These are phyloP conservation scores for Brachypalpus laphriformis DNA, from an alignment of 2,888 invertebrate genomes.

Conservation along the genomic window DNA sequence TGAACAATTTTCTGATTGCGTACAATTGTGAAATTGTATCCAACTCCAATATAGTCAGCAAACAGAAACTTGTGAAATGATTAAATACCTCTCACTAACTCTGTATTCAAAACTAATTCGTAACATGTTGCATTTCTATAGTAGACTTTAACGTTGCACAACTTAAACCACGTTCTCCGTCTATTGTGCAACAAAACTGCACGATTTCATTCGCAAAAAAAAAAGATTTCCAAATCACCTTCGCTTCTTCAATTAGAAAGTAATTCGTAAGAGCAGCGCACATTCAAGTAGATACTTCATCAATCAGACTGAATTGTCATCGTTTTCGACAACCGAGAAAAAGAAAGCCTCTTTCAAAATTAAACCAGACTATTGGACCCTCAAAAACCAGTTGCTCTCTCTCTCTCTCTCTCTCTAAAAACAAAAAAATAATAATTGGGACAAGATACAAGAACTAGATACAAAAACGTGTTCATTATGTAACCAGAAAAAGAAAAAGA, in stretches of 20 bases:
- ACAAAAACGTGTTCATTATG: slow-evolving; percentile 56
- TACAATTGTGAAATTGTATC: neutral
- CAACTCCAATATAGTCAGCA: neutral
- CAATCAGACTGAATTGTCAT: slow-evolving; percentile 20
- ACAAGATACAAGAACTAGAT: slow-evolving; percentile 43
- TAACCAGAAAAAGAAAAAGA: neutral
- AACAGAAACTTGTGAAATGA: neutral
- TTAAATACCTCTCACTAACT: neutral
- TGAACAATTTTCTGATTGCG: neutral
- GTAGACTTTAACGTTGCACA: slow-evolving; percentile 19
- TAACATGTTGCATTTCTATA: slow-evolving; percentile 5
- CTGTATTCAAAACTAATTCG: neutral
- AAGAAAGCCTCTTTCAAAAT: slow-evolving; percentile 27
- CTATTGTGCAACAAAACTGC: slow-evolving; percentile 1
- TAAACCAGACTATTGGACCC: neutral
- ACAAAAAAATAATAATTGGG: slow-evolving; percentile 15
- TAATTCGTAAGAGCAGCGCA: neutral
- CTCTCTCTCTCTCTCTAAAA: neutral
- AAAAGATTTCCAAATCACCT: slow-evolving; percentile 6
- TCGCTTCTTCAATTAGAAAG: slow-evolving; percentile 58
- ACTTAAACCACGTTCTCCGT: neutral
- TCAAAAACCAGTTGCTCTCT: slow-evolving; percentile 35
- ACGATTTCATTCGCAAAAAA: slow-evolving; percentile 33
- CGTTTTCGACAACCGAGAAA: slow-evolving; percentile 12
- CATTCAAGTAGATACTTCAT: slow-evolving; percentile 9